Base-by-base conservation (phyloP, 2,113 vertebrate species). In the Talpa occidentalis region DNA sequence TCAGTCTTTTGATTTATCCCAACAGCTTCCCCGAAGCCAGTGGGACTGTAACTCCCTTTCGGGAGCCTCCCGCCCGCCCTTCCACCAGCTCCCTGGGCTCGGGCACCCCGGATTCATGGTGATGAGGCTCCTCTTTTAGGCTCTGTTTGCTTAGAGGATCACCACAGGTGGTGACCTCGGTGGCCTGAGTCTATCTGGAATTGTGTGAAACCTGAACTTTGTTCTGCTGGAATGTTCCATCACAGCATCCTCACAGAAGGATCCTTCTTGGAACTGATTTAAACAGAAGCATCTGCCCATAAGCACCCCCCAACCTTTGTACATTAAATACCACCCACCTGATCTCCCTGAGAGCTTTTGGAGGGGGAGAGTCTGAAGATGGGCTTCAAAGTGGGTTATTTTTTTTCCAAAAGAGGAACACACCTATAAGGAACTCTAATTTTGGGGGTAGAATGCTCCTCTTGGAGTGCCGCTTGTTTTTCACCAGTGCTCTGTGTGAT, bases 1-100 rank as follows among this genome's bases (percentile, higher is more conserved):
- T 87, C 52, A 69, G 95, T 37, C 91, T 6, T 44, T 83, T 97
- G 93, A 96, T 97, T 97, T 95, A 96, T 94, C 86, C 76, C 72
- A 60, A 67, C 93, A 89, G 86, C 69, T 95, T 96, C 88, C 64
- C 82, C 0, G 15, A 28, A 93, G 95, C 86, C 89, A 64, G 81
- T 70, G 52, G 28, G 91, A 82, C 69, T 93, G 66, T 94, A 83
- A 93, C 86, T 95, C 78, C 96, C 94, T 94, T 72, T 83, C 84
- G 76, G 84, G 44, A 37, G 91, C 82, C n/a, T 94, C 91, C 82
- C 88, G 78, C 54, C 54, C 21, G 72, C 79, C 82, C 95, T 94
- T 81, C 70, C 62, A 26, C 76, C 96, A 85, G 96, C 97, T 95
- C 92, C 80, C 96, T 85, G 17, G 90, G 73, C 88, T 91, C 92